Conservation (phyloP, 2,888 invertebrate species). For the Cryptocephalus primarius region DNA sequence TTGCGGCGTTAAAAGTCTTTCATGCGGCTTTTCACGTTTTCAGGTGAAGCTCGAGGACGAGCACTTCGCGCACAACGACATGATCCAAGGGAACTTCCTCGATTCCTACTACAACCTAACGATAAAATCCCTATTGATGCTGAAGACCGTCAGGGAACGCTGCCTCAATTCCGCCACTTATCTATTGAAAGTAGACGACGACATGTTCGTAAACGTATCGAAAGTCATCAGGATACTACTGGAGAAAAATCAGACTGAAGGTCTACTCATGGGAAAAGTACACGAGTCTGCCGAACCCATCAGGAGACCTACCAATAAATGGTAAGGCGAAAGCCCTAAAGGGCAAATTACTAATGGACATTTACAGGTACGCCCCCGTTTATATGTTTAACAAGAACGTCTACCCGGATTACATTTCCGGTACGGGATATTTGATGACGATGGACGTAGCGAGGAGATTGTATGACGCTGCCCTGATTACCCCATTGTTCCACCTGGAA, state of each 20-base stretch:
- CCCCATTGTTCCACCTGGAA: constrained; percentile 64
- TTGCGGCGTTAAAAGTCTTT: neutral
- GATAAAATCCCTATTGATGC: constrained; percentile 71
- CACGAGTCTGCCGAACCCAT: constrained; percentile 70
- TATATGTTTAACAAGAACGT: constrained; percentile 62
- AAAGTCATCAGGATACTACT: constrained; percentile 17
- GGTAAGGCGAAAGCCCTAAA: constrained; percentile 40
- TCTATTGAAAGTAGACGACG: constrained; percentile 78
- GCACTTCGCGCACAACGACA: constrained; percentile 49
- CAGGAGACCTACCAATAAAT: constrained; percentile 61
- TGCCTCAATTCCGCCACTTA: constrained; percentile 47
- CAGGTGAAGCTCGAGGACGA: constrained; percentile 47
- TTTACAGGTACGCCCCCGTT: constrained; percentile 59
- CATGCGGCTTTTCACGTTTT: no score
- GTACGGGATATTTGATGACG: constrained; percentile 70
- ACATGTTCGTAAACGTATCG: constrained; percentile 68
- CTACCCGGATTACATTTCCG: constrained; percentile 74
- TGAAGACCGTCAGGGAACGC: constrained; percentile 66
- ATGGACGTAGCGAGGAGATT: constrained; percentile 52
- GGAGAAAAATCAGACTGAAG: constrained; percentile 25
- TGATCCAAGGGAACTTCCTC: constrained; percentile 72
- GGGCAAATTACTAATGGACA: neutral
- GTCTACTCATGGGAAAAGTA: constrained; percentile 61
- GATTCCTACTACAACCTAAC: constrained; percentile 84
- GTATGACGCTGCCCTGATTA: constrained; percentile 54